These are phyloP conservation scores for Theonella swinhoei DNA, from an alignment of 37 sponge, comb jelly and placozoan genomes.

Conservation along the genomic window DNA sequence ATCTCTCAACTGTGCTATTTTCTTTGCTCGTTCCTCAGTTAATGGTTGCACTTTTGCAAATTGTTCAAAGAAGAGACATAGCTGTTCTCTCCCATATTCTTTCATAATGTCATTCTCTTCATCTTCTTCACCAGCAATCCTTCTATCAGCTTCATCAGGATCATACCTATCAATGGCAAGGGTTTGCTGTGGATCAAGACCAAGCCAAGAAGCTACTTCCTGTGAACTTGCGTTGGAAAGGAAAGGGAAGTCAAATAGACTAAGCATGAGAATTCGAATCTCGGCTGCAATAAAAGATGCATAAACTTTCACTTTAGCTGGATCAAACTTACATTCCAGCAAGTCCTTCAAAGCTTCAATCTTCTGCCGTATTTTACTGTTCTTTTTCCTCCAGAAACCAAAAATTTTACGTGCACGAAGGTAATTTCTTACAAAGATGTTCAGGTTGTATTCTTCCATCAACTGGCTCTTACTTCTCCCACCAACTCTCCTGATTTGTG, in stretches of 20 bases:
- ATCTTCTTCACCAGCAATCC: neutral
- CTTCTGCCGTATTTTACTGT: neutral
- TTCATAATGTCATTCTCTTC: neutral
- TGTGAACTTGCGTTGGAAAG: neutral
- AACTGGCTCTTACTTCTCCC: slow-evolving; percentile 54
- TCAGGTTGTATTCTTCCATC: slow-evolving; percentile 32
- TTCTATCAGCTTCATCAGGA: neutral
- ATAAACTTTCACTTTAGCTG: neutral
- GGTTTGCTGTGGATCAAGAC: neutral
- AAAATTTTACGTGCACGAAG: neutral
- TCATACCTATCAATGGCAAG: neutral
- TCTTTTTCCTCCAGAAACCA: neutral
- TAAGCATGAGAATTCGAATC: neutral
- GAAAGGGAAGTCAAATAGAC: neutral
- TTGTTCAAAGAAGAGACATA: neutral
- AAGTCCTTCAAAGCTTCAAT: neutral
- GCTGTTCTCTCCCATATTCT: neutral
- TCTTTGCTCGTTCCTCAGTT: neutral
- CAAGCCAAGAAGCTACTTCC: neutral
- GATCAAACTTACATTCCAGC: neutral
- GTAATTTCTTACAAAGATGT: neutral
- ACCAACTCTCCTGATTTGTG: slow-evolving; percentile 56
- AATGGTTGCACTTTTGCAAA: neutral
- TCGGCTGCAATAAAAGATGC: neutral
- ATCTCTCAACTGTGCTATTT: neutral